Percentiles rank a stretch among this genome's conserved stretches.
Conservation (phyloP, 2,797 vertebrate species). For the Epinephelus malabaricus region DNA sequence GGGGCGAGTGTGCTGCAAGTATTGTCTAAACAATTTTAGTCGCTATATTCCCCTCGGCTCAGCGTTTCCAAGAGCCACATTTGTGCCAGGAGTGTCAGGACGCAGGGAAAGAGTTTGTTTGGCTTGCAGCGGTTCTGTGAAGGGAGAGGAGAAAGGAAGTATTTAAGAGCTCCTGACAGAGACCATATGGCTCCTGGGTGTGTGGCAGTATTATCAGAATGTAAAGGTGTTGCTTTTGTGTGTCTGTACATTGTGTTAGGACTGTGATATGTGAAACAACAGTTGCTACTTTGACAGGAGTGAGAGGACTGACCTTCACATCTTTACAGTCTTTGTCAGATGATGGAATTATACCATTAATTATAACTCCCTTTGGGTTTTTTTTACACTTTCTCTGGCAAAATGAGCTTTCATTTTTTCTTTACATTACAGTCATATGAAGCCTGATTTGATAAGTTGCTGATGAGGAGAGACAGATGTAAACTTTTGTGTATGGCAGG, state of each 20-base stretch:
- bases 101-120: slow-evolving; percentile 60
- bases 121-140: slow-evolving; percentile 53
- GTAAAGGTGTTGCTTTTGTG: slow-evolving; percentile 31
- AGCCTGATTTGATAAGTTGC: slow-evolving; percentile 58
- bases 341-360: slow-evolving; percentile 26
- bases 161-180: slow-evolving; percentile 67
- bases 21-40: slow-evolving; percentile 82
- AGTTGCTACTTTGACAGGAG: slow-evolving; percentile 19
- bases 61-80: slow-evolving; percentile 71
- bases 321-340: slow-evolving; percentile 7
- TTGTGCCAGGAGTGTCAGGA: slow-evolving; percentile 73
- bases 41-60: slow-evolving; percentile 72
- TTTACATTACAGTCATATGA: slow-evolving; percentile 37
- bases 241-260: slow-evolving; percentile 14
- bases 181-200: slow-evolving; percentile 72
- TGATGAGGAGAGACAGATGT: slow-evolving; percentile 64
- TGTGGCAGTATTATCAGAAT: slow-evolving; percentile 55
- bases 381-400: slow-evolving; percentile 14
- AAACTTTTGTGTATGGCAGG: slow-evolving; percentile 19
- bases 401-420: slow-evolving; percentile 6
- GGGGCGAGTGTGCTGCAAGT: slow-evolving; percentile 68
- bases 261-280: slow-evolving; percentile 19
- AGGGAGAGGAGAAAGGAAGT: slow-evolving; percentile 55
- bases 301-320: slow-evolving; percentile 26
- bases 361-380: slow-evolving; percentile 7